Evolutionary conservation across 2,797 vertebrate species (phyloP).

Genomic region (Chaetodon trifasciatus): DNA sequence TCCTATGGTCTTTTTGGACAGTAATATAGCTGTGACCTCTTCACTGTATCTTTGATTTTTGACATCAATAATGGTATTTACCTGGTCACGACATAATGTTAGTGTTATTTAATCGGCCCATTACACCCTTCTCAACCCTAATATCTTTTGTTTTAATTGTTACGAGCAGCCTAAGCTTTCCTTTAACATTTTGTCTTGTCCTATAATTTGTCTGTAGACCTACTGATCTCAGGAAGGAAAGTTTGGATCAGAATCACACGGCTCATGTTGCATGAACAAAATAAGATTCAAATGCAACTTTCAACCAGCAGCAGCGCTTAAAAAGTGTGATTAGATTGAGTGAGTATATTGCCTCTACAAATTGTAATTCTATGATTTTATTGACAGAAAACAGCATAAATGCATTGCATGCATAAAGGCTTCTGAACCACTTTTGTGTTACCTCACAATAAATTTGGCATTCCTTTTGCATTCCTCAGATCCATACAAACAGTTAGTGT

Average conservation of each 20-base stretch:
- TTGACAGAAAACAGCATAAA: background rate
- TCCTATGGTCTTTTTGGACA: background rate
- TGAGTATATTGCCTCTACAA: background rate
- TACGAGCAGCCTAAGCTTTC: too few species aligned
- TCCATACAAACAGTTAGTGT: background rate
- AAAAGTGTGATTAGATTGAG: background rate
- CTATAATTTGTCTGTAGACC: background rate
- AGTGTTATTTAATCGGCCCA: background rate
- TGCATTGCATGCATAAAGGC: background rate
- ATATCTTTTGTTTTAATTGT: background rate
- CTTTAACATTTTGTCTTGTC: background rate
- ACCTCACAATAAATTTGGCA: background rate
- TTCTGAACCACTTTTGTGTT: background rate
- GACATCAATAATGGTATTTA: background rate
- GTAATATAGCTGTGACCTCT: background rate
- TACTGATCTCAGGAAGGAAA: constrained; percentile 12
- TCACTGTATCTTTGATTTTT: background rate
- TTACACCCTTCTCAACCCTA: background rate
- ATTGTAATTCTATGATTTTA: background rate
- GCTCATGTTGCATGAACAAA: background rate
- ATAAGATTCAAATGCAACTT: background rate
- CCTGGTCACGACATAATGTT: background rate
- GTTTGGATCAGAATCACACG: background rate
- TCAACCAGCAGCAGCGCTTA: background rate
- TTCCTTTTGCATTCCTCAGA: background rate